A percentile compares a stretch with the other conserved stretches of the same genome.
These are phyloP conservation scores for Acestrorhynchus altus DNA, from an alignment of 2,797 vertebrate genomes.

Conservation along the genomic window DNA sequence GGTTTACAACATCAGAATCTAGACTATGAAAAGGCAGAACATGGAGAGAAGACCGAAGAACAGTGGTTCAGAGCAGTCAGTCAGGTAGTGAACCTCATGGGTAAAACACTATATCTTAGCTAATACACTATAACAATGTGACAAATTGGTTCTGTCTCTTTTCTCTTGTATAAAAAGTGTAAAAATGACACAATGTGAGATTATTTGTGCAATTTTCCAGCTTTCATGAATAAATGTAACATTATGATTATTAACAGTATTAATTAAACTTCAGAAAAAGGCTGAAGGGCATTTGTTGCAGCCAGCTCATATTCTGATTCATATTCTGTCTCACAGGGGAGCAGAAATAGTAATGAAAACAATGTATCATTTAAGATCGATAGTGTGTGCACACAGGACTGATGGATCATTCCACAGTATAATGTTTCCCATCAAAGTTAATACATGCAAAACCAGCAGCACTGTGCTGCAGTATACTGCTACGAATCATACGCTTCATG, in stretches of 20 bases:
- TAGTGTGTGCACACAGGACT: constrained; percentile 45
- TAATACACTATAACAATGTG: not conserved
- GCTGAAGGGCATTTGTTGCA: constrained; percentile 51
- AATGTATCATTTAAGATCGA: constrained; percentile 61
- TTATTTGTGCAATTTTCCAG: constrained; percentile 39
- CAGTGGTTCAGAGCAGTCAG: no score
- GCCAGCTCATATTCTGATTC: constrained; percentile 47
- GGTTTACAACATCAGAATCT: constrained; percentile 44
- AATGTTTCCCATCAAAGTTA: constrained; percentile 53
- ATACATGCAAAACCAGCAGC: constrained; percentile 47
- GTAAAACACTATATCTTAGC: not conserved
- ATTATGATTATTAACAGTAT: constrained; percentile 60
- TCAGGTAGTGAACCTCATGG: not conserved
- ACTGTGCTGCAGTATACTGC: constrained; percentile 30
- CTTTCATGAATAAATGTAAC: constrained; percentile 54
- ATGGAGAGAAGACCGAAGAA: not conserved
- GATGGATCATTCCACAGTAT: constrained; percentile 51
- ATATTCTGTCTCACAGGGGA: constrained; percentile 50
- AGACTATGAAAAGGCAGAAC: not conserved
- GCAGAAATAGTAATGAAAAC: constrained; percentile 59
- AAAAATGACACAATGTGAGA: constrained; percentile 9
- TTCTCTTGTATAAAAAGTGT: not conserved
- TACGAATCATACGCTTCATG: constrained; percentile 42
- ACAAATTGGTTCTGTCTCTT: constrained; percentile 7
- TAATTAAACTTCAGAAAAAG: constrained; percentile 59